A percentile compares a stretch with the other conserved stretches of the same genome.
Evolutionary conservation across 2,113 vertebrate species (phyloP).

Genomic region (Ammospiza nelsoni): DNA sequence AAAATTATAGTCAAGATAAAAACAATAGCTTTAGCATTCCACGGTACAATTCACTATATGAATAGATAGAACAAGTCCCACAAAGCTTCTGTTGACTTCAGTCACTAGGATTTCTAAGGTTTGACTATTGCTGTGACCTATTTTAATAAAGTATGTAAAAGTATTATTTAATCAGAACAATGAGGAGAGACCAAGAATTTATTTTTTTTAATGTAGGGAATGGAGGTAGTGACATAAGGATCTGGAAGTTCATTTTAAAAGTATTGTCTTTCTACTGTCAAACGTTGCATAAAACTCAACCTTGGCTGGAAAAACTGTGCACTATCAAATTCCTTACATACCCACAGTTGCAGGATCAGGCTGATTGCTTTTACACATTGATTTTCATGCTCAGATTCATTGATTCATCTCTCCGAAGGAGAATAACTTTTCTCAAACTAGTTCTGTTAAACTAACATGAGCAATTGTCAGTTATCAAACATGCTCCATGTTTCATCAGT

Average conservation of each 20-base stretch:
- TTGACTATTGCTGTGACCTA: not conserved
- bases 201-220: not conserved
- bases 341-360: not conserved
- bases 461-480: constrained; percentile 1
- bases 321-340: not conserved
- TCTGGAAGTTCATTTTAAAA: not conserved
- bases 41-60: not conserved
- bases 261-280: not conserved
- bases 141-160: not conserved
- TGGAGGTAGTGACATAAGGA: not conserved
- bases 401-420: constrained; percentile 35
- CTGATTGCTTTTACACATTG: not conserved
- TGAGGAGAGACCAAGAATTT: not conserved
- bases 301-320: not conserved
- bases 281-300: not conserved
- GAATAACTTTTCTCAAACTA: constrained; percentile 47
- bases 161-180: not conserved
- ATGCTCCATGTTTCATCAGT: not conserved
- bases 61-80: not conserved
- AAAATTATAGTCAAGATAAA: not conserved
- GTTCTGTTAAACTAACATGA: constrained; percentile 32
- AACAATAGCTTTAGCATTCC: not conserved
- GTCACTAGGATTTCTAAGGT: not conserved
- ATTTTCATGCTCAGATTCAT: constrained; percentile 26
- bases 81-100: not conserved